Percentiles rank a stretch among this genome's conserved stretches.
These are phyloP conservation scores for Mythimna albipuncta DNA, from an alignment of 2,888 invertebrate species.

Conservation along the genomic window DNA sequence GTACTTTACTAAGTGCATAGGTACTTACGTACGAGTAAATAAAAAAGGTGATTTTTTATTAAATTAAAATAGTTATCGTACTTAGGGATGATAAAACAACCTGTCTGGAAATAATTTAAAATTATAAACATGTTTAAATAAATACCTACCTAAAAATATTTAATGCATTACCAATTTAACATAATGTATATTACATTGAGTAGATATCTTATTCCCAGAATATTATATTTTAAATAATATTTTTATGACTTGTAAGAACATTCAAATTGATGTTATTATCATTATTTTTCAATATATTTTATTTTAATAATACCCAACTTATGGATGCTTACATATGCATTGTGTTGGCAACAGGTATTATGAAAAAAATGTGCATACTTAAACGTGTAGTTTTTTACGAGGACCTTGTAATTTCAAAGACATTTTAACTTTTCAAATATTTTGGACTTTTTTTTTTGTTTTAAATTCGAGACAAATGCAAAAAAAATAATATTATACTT, in stretches of 20 bases:
- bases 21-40: no score
- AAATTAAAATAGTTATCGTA: not conserved
- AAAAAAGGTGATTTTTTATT: no score
- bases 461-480: not conserved
- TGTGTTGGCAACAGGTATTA: not conserved
- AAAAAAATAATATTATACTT: not conserved
- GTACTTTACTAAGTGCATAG: not conserved
- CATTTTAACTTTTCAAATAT: not conserved
- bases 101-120: not conserved
- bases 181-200: not conserved
- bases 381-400: not conserved
- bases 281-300: slow-evolving; percentile 17
- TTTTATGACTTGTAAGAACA: not conserved
- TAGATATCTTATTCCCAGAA: not conserved
- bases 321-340: not conserved
- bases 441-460: not conserved
- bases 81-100: not conserved
- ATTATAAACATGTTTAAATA: not conserved
- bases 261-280: slow-evolving; percentile 11
- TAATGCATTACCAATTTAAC: not conserved
- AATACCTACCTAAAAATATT: not conserved
- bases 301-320: not conserved
- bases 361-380: not conserved
- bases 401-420: not conserved
- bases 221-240: not conserved